Base-by-base conservation (phyloP, 2,888 invertebrate genomes). In the Phyto melanocephala region DNA sequence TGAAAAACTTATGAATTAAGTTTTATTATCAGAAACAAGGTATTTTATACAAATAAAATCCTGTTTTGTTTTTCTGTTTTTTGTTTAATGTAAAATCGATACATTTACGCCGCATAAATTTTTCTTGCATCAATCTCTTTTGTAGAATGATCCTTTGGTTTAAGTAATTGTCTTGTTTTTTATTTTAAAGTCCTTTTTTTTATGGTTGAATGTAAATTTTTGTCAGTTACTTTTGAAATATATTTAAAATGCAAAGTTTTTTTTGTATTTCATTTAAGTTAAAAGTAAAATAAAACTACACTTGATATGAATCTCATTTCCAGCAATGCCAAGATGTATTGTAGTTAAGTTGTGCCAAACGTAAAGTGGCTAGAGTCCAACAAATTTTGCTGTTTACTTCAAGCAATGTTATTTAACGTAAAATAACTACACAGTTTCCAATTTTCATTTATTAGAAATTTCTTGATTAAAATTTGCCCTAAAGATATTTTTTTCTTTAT, bases 91-190 rank as follows among this genome's bases (percentile, higher is more conserved):
- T 6, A 28, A 28, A 35, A 58, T 50, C 67, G 50, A 60, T 68
- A 50, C 42, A 67, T 40, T 50, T 76, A 68, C 40, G 60, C 76
- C 40, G 67, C 65, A 76, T 76, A 76, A 76, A 76, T 50, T 67
- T 67, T 50, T 37, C 33, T 50, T 50, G 22, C 20, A 50, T 7
- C 17, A 8, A 45, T 45, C 6, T 1, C 15, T 15, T 45, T 45
- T 45, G 1, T 45, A n/a, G n/a, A n/a, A n/a, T n/a, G n/a, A n/a
- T n/a, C n/a, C n/a, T n/a, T n/a, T n/a, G n/a, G n/a, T 17, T 17
- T 17, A 17, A 45, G 17, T 45, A 45, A 45, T 45, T 45, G 45
- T 45, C 8, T 45, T 17, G 15, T 45, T 15, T 45, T 45, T 45
- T 1, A 1, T 8, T 28, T 28, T 28, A n/a, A n/a, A n/a, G n/a